Base-by-base conservation (phyloP, 2,888 invertebrate genomes). In the Oxycera nigricornis region DNA sequence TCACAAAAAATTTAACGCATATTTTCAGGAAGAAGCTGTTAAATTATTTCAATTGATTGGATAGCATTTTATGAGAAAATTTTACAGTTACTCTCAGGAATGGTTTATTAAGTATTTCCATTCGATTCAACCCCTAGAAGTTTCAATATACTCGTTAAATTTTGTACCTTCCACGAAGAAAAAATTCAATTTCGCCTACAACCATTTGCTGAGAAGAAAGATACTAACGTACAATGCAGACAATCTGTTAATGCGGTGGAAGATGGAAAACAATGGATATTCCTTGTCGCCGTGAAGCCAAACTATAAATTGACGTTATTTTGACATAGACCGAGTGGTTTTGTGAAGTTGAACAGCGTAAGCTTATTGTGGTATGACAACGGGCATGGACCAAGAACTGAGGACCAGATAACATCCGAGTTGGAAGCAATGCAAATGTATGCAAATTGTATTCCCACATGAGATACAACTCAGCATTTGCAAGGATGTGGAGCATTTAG, bases 291-390 rank as follows among this genome's bases (percentile, higher is more conserved):
- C 2, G 52, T 22, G 17, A 55, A 55, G 20, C 24, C 24, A 55
- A 55, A 24, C 52, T 22, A 55, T 55, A 55, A 55, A 55, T 55
- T 55, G 52, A 55, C 11, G 52, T 55, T 55, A 55, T 24, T 55
- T 55, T 55, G 52, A 55, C 52, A 20, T 20, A 24, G 24, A 55
- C 52, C 3, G 24, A 22, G n/a, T 24, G 11, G 2, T 24, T 17
- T 55, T 9, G 52, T 20, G 22, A 55, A 20, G 22, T 24, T 55
- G 24, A 55, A 24, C 52, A 55, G 52, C 20, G 24, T 55, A 24
- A 55, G 52, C 52, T 55, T 55, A 55, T 55, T 55, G 20, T 20
- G 52, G 22, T 55, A 20, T 24, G 20, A 3, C 24, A 55, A 3
- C 46, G 14, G 3, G 14, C 14, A 7, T 22, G 52, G 22, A 24